Base-by-base conservation (phyloP, 1,140 invertebrate species). In the Pseudomyrmex flavicornis region DNA sequence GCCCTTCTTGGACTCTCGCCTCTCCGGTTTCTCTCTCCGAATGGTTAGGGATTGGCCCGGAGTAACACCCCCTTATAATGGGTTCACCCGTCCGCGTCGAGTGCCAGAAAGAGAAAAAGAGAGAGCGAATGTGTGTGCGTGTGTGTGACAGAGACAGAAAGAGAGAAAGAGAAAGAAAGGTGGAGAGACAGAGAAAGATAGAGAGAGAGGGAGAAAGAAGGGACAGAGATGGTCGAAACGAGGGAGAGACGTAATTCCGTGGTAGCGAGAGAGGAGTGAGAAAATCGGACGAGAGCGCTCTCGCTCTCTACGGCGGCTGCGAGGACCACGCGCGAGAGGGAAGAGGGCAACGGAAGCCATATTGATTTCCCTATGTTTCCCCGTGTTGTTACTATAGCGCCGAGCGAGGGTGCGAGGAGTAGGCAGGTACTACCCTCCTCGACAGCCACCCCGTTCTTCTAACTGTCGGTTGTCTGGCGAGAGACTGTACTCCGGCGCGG, bases 301-400 rank as follows among this genome's bases (percentile, higher is more conserved):
- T 35, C 35, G 35, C 35, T 35, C 35, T 35, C 76, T 73, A 77
- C 76, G 68, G 46, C 76, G 76, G 66, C 66, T 80, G 76, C 76
- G 76, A 80, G 76, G 22, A 66, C 76, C 76, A 54, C 66, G 85
- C 87, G 89, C 85, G 91, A 87, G 91, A 90, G 89, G 92, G 89
- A 91, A 92, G 93, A 92, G 93, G 92, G 90, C 90, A 93, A 92
- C 93, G 94, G 94, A 94, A 94, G 93, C 94, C 94, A 94, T 94
- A 94, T 94, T 94, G 94, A 94, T 94, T 94, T 94, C 94, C 94
- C 94, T 94, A 94, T 94, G 93, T 94, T 94, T 94, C 93, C 92
- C 93, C 91, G 93, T 94, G 92, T 94, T 94, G 94, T 94, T 94
- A 94, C 93, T 94, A 94, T 94, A 94, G 93, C 92, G 91, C 92